These are phyloP conservation scores for Neotragus pygmaeus DNA, from an alignment of 2,113 vertebrate genomes.

Conservation along the genomic window DNA sequence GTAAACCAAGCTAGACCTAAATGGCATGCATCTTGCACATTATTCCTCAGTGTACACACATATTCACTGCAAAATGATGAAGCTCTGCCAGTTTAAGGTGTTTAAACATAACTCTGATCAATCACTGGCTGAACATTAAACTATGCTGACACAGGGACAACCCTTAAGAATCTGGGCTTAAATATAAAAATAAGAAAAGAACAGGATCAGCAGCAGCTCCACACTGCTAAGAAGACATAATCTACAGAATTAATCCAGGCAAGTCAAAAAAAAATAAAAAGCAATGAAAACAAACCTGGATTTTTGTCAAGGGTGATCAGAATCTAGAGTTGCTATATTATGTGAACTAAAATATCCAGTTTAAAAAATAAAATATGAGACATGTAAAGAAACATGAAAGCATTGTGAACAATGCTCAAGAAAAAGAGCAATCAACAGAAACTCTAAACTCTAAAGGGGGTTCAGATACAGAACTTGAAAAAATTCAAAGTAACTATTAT, in stretches of 20 bases:
- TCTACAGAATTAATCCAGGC: neutral
- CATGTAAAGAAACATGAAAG: neutral
- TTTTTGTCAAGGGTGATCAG: neutral
- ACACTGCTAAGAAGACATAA: neutral
- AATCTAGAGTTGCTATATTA: neutral
- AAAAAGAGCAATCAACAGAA: neutral
- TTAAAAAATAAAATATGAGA: neutral
- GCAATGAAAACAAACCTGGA: neutral
- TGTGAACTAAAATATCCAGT: neutral
- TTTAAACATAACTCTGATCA: neutral
- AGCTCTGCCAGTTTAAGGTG: neutral
- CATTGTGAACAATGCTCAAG: neutral
- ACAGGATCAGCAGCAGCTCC: neutral
- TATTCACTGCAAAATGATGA: neutral
- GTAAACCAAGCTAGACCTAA: neutral
- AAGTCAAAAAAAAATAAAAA: neutral
- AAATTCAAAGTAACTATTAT: neutral
- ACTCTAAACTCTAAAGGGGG: neutral
- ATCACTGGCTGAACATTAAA: neutral
- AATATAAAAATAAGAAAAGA: neutral
- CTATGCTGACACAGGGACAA: neutral
- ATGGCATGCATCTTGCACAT: neutral
- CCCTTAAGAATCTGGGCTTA: neutral
- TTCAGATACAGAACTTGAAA: neutral
- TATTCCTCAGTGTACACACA: neutral